Conservation (phyloP, 1,140 invertebrate genomes). For the Drosophila kanapiae region DNA sequence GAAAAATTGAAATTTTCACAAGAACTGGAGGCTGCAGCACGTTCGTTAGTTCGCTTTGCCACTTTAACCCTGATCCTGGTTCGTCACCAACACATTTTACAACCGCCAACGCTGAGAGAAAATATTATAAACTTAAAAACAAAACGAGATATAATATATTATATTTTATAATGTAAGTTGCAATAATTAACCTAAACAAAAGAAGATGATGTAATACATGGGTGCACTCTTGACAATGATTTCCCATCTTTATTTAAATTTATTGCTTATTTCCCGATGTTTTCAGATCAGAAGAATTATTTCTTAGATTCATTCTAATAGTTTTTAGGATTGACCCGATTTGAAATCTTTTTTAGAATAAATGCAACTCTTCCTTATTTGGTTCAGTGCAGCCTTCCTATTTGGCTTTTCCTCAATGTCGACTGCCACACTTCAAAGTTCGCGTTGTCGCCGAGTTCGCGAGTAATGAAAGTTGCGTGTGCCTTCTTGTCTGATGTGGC, state of each 20-base stretch:
- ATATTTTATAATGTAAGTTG: too few species aligned
- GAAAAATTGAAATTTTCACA: constrained; percentile 52
- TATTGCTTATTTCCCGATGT: too few species aligned
- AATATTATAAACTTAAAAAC: background rate
- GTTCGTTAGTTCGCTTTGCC: constrained; percentile 45
- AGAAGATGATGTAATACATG: too few species aligned
- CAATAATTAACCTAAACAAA: too few species aligned
- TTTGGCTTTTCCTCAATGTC: constrained; percentile 13
- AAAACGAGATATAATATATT: too few species aligned
- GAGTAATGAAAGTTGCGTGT: constrained; percentile 56
- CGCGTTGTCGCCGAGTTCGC: constrained; percentile 64
- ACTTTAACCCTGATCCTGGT: constrained; percentile 22
- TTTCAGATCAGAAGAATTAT: too few species aligned
- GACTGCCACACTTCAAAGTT: constrained; percentile 69
- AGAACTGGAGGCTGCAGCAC: constrained; percentile 29
- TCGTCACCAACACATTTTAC: background rate
- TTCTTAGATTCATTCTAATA: background rate
- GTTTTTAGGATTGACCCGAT: accelerated
- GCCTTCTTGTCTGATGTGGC: constrained; percentile 22
- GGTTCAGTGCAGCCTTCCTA: background rate
- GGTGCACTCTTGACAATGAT: too few species aligned
- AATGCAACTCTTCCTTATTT: background rate
- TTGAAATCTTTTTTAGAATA: background rate
- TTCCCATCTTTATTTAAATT: too few species aligned
- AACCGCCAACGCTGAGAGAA: background rate